Evolutionary conservation across 23 tunicate species (phyloP).

Genomic region (Trididemnum nubilum): DNA sequence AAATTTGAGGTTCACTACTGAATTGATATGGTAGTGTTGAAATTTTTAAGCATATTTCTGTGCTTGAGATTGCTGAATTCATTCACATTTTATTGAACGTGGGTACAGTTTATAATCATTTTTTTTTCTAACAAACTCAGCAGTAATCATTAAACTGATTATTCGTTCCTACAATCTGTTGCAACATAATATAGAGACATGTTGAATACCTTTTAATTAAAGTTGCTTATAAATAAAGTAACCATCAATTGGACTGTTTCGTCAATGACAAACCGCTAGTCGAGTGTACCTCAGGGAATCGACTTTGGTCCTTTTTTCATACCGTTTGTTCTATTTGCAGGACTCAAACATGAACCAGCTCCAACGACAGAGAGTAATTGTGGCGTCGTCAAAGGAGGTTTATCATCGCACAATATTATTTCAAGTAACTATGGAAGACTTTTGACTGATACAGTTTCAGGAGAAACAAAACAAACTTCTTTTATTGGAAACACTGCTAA

Average conservation of each 20-base stretch:
- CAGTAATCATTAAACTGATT: too few species aligned
- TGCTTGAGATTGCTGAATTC: too few species aligned
- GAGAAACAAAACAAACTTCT: neutral
- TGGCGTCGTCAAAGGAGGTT: neutral
- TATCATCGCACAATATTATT: neutral
- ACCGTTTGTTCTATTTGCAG: slow-evolving; percentile 9
- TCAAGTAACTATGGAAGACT: slow-evolving; percentile 16
- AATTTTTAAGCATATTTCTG: too few species aligned
- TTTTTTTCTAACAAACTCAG: too few species aligned
- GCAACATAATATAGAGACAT: neutral
- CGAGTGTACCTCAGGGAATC: neutral
- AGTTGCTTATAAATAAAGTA: neutral
- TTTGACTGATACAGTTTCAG: neutral
- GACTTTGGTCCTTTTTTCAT: neutral
- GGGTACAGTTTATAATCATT: too few species aligned
- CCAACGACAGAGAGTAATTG: neutral
- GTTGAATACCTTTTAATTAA: neutral
- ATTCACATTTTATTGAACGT: too few species aligned
- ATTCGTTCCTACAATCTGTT: too few species aligned
- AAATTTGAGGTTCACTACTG: too few species aligned
- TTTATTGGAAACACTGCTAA: neutral
- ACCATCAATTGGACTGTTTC: neutral
- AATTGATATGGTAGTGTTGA: too few species aligned
- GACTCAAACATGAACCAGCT: slow-evolving; percentile 28
- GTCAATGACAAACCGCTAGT: neutral